Evolutionary conservation across 1,140 invertebrate species (phyloP), one percentile per base, ranked within the genome.

Genomic region (Temnothorax curvispinosus): DNA sequence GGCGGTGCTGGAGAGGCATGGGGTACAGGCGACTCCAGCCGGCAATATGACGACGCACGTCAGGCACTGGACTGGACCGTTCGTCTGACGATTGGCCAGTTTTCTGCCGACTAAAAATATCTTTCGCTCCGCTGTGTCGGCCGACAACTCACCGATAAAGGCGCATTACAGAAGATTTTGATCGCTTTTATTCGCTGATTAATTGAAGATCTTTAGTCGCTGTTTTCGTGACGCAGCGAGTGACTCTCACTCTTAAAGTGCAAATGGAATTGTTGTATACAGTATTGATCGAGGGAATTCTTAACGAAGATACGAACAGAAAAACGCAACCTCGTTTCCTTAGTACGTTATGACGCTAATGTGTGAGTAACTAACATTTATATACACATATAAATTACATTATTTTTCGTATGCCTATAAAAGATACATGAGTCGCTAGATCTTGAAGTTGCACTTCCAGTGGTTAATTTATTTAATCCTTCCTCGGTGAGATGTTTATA

Each of bases 51-150:
- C 88, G 1, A 91, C 89, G 11, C 93, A 94, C 27, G 94, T 93
- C 9, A 94, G 93, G 80, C 95, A 96, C 71, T 96, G 96, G 96
- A 95, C 94, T 5, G 95, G 95, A 18, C 96, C 96, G n/a, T 96
- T 96, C 75, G 95, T 96, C 62, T 96, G 93, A 96, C 92, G 88
- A 87, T 71, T 93, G 76, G 91, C 88, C 44, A 89, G 44, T 71
- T 76, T 90, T 58, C 47, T 90, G 41, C 89, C 89, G 35, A 9
- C 80, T 50, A 72, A 75, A 32, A 54, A 56, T 54, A 18, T 62
- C 18, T 84, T 75, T 38, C 80, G 80, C 32, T 41, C 52, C 44
- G 41, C 69, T 13, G 69, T 58, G 15, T 84, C 80, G 54, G 80
- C 69, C 1, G 80, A 75, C 13, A 84, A 47, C 11, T 84, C 80